Percentiles rank a stretch among this genome's conserved stretches.
Conservation (phyloP, 2,113 vertebrate genomes). For the Spea multiplicata region DNA sequence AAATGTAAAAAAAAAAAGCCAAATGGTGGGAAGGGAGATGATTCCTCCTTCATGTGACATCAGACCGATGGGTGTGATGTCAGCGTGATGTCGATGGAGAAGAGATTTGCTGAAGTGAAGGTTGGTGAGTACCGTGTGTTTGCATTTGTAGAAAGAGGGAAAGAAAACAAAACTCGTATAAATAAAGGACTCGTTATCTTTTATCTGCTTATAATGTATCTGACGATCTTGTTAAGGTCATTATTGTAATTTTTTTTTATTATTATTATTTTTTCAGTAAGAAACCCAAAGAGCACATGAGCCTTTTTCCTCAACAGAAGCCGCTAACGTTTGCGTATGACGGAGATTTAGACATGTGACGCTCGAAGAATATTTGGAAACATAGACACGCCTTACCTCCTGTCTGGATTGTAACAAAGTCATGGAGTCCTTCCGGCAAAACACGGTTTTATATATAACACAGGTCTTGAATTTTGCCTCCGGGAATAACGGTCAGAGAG, state of each 20-base stretch:
- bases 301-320: conserved; percentile 85
- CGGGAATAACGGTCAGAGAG: not conserved
- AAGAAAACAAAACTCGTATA: no score
- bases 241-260: not conserved
- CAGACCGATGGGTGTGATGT: no score
- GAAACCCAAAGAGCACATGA: conserved; percentile 77
- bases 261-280: conserved; percentile 74
- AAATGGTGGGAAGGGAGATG: no score
- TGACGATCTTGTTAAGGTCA: not conserved
- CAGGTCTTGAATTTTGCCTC: conserved; percentile 58
- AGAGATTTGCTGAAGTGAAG: no score
- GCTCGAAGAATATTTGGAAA: conserved; percentile 62
- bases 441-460: conserved; percentile 52
- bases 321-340: conserved; percentile 93
- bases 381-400: conserved; percentile 76
- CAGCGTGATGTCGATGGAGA: no score
- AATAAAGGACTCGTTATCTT: not conserved
- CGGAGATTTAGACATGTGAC: conserved; percentile 93
- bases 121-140: no score
- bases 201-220: not conserved
- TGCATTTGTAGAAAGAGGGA: no score
- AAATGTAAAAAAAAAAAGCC: no score
- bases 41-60: no score
- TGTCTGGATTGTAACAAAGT: conserved; percentile 66
- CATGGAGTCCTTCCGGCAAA: conserved; percentile 53